Base-by-base conservation (phyloP, 1,140 invertebrate genomes). In the Drosophila bifasciata region DNA sequence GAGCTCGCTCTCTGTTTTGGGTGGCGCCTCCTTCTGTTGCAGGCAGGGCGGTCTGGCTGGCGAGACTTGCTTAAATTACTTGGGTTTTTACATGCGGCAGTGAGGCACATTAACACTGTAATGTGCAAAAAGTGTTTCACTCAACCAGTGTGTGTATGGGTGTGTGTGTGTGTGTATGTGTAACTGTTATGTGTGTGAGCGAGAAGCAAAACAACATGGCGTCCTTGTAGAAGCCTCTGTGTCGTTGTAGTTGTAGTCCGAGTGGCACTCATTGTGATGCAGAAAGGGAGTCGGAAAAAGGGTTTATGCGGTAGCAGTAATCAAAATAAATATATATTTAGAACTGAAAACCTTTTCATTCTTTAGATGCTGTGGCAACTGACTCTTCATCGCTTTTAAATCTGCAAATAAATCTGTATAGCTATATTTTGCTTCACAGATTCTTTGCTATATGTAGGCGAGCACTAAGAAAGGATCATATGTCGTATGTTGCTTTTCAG, bases 31-130 rank as follows among this genome's bases (percentile, higher is more conserved):
- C 56, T 62, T 50, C 55, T 39, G 51, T 32, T 50, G 36, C 44
- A 39, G 28, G 41, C 43, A 36, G 32, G 46, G n/a, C n/a, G n/a
- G 28, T 45, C 44, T 76, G 68, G 74, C n/a, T n/a, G n/a, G 70
- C 63, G 70, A 76, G 79, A 66, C 73, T 71, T 72, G 69, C 79
- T 85, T 86, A 90, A 90, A 90, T 90, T 88, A 90, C 83, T 80
- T 88, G 81, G 79, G 67, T 77, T 84, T 90, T 90, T 89, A 89
- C 79, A 79, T 90, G 89, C 84, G 84, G 84, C 84, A 90, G 85
- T 90, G 84, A 90, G 80, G 75, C 89, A 89, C 89, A 90, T 90
- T 90, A 90, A 90, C 89, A 90, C 89, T 86, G 89, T 90, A 90
- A 90, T 90, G 89, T 89, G 89, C 89, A 90, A 90, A 90, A 85